Base-by-base conservation (phyloP, 2,888 invertebrate genomes). In the Idaea aversata region DNA sequence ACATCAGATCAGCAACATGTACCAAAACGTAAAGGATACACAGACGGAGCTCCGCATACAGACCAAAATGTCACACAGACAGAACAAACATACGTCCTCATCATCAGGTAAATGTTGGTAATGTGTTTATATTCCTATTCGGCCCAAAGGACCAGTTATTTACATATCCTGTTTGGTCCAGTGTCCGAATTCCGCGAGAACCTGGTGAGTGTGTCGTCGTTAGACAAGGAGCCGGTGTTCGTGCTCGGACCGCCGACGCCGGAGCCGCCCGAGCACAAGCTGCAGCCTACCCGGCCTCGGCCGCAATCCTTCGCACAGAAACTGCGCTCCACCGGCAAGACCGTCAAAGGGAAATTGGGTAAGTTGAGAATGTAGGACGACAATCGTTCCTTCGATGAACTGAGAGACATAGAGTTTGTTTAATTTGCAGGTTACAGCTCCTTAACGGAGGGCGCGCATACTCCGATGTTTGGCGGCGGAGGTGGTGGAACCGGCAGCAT, bases 1-100 rank as follows among this genome's bases (percentile, higher is more conserved):
- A 67, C 98, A 99, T 90, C 99, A 99, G 93, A 98, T 99, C 81
- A 97, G 97, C 79, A 98, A 98, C 81, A 98, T 99, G 98, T 98
- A 98, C 88, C 98, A 98, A 88, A 99, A 98, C 85, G 98, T 99
- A 1, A 97, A 98, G 83, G 98, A 98, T 83, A 98, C 98, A 0
- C 97, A 98, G 83, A 96, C 96, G 75, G 98, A 98, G 80, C 93
- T 99, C 67, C 96, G 97, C 74, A 96, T 96, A 7, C 92, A 91
- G 76, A 88, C 93, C 64, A 88, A 88, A 73, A 83, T 83, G 69
- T 85, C 90, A 59, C 87, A 87, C 35, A 77, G 88, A 0, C 88
- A 87, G 74, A 84, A 86, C 72, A 88, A 90, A 71, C 90, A 90
- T 64, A 83, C 89, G 0, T 86, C 87, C 0, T 90, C 88, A 0